Evolutionary conservation across 2,113 vertebrate genomes (phyloP).

Genomic region (Aptenodytes patagonicus): DNA sequence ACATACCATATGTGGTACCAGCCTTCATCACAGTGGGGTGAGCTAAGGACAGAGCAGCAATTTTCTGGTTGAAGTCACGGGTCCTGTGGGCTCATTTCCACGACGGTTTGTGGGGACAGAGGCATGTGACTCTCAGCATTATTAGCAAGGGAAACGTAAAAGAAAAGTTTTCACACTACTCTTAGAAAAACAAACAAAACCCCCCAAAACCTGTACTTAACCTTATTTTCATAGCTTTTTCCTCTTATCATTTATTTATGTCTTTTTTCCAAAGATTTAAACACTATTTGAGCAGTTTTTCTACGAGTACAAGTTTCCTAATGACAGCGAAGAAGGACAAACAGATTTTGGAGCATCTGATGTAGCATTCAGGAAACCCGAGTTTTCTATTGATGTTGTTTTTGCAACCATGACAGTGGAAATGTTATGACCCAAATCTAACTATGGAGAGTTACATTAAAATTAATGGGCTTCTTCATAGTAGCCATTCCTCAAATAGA

Average conservation of each 20-base stretch:
- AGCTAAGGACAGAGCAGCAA: slow-evolving; percentile 21
- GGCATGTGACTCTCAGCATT: not conserved
- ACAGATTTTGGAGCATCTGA: not conserved
- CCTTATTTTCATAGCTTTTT: not conserved
- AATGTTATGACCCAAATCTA: slow-evolving; percentile 4
- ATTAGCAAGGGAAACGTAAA: not conserved
- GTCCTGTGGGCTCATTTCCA: slow-evolving; percentile 22
- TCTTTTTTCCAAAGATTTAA: not conserved
- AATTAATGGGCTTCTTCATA: not conserved
- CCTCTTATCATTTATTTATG: not conserved
- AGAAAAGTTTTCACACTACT: not conserved
- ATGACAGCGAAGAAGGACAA: not conserved
- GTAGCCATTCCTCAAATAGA: slow-evolving; percentile 15
- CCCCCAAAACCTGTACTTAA: not conserved
- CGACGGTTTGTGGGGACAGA: slow-evolving; percentile 11
- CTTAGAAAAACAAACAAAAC: not conserved
- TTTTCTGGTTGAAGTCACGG: slow-evolving; percentile 7
- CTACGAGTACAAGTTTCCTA: not conserved
- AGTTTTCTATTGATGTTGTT: not conserved
- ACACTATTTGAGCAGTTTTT: not conserved
- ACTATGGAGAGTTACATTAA: not conserved
- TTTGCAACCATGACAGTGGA: not conserved
- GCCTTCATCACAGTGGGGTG: not conserved
- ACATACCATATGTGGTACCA: slow-evolving; percentile 5
- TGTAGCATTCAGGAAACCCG: not conserved